Percentiles rank a stretch among this genome's conserved stretches.
phyloP scores from a whole-genome alignment of 2,113 vertebrate species.

The Actinemys pallida region DNA sequence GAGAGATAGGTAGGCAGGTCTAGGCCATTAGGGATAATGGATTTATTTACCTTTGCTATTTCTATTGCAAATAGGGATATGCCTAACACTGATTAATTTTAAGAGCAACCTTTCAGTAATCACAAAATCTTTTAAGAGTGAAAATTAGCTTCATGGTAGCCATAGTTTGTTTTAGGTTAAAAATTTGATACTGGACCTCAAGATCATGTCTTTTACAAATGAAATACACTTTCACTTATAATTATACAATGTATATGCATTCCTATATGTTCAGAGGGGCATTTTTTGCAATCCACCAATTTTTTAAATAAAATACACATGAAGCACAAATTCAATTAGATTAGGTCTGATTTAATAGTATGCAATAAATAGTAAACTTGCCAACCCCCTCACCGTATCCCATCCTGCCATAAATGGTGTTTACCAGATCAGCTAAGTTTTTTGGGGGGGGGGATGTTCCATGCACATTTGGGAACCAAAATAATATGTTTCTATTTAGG shows the following conservation, averaged over 20 bases:
- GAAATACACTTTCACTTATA: background rate
- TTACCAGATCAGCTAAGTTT: background rate
- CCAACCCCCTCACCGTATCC: background rate
- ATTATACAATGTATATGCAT: background rate
- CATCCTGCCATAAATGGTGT: background rate
- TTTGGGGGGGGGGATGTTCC: too few species aligned
- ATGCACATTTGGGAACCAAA: background rate
- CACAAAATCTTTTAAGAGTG: too few species aligned
- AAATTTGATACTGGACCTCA: background rate
- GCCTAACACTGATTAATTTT: background rate
- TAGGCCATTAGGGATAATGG: background rate
- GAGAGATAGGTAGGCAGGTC: background rate
- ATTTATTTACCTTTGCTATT: background rate
- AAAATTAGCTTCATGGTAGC: background rate
- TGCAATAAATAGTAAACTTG: background rate
- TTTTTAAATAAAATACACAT: background rate
- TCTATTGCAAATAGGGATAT: background rate
- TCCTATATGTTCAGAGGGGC: background rate
- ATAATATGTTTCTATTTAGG: background rate
- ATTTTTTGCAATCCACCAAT: background rate
- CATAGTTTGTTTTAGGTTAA: background rate
- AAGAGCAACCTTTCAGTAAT: background rate
- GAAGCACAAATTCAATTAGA: background rate
- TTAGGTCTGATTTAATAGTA: background rate
- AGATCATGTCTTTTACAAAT: background rate